Conservation (phyloP, 2,888 invertebrate species). For the Microplitis manilae region DNA sequence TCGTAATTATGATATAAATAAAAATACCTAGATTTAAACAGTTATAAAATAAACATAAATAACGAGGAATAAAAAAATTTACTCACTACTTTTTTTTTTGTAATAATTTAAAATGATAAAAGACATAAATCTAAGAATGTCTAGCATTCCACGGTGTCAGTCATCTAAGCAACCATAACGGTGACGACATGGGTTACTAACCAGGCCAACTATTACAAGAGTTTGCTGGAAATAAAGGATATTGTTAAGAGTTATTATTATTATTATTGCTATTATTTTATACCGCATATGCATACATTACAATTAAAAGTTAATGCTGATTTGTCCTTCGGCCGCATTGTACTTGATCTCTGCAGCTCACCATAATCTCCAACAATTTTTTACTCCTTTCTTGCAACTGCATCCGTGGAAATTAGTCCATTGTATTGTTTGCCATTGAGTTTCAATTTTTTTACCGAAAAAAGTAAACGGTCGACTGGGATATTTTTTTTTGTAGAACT, state of each 20-base stretch:
- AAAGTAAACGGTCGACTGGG: background rate
- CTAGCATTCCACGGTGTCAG: conserved; percentile 22
- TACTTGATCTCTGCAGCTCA: background rate
- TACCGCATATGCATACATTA: no score
- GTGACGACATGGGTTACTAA: conserved; percentile 22
- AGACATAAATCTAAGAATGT: conserved; percentile 1
- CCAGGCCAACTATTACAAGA: conserved; percentile 8
- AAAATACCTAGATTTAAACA: background rate
- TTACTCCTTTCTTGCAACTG: background rate
- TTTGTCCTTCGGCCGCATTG: background rate
- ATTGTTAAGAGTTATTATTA: background rate
- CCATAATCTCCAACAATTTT: background rate
- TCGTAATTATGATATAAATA: no score
- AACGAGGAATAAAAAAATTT: background rate
- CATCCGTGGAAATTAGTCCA: background rate
- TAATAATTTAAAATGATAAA: conserved; percentile 1
- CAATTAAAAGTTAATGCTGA: background rate
- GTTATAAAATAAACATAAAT: background rate
- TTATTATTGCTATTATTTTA: no score
- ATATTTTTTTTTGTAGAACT: background rate
- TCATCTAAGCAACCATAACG: conserved; percentile 26
- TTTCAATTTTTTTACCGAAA: background rate
- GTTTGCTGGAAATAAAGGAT: background rate
- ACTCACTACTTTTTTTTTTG: background rate
- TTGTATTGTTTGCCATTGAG: background rate